These are phyloP conservation scores for Drosophila infuscata DNA, from an alignment of 2,888 invertebrate species.

Conservation along the genomic window DNA sequence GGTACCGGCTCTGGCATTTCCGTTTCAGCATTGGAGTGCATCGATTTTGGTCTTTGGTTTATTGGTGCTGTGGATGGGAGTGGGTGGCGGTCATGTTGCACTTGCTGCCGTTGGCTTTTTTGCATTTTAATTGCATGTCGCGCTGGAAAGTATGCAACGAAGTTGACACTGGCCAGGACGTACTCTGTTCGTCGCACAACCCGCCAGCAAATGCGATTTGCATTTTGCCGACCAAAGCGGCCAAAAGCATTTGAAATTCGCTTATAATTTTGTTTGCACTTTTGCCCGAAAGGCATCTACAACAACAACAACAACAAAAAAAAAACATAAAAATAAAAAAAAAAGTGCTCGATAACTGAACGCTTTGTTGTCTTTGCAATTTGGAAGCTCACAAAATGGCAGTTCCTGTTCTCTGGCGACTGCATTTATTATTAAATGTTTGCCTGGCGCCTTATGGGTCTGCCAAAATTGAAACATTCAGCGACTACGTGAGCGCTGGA, in stretches of 20 bases:
- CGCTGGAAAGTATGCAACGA: constrained; percentile 72
- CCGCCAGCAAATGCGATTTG: constrained; percentile 70
- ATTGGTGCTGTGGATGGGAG: constrained; percentile 5
- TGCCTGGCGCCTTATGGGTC: constrained; percentile 59
- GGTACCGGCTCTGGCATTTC: constrained; percentile 41
- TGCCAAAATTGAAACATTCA: constrained; percentile 79
- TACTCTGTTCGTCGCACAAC: neutral
- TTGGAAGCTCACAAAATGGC: constrained; percentile 34
- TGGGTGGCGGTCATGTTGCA: neutral
- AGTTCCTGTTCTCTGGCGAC: constrained; percentile 30
- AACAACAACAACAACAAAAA: constrained; percentile 7
- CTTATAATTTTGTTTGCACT: constrained; percentile 74
- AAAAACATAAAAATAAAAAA: constrained; percentile 22
- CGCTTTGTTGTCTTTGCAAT: constrained; percentile 44
- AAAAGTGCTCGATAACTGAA: constrained; percentile 36
- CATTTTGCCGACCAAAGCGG: constrained; percentile 68
- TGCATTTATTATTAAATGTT: constrained; percentile 73
- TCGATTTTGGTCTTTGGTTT: constrained; percentile 74
- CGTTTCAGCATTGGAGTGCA: constrained; percentile 69
- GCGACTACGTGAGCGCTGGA: constrained; percentile 60
- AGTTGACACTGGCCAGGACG: constrained; percentile 48
- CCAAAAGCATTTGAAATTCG: constrained; percentile 71
- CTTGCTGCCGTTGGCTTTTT: constrained; percentile 65
- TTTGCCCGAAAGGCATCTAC: constrained; percentile 51
- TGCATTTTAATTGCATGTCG: constrained; percentile 81